Conservation (phyloP, 2,888 invertebrate genomes). For the Cryptocheilus praepositus region DNA sequence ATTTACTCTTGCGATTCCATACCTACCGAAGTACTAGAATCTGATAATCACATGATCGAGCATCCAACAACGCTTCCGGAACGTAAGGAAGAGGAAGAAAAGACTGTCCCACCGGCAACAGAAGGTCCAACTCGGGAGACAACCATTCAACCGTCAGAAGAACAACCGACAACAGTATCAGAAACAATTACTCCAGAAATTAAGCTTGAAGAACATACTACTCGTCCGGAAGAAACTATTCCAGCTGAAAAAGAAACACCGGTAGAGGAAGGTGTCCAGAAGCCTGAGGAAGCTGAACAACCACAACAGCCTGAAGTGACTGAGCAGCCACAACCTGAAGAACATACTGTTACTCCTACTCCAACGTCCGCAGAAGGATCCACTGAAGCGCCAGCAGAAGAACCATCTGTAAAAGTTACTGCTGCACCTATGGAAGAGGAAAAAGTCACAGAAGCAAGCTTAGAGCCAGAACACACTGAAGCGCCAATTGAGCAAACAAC, state of each 20-base stretch:
- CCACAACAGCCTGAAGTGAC: no score
- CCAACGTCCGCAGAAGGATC: background rate
- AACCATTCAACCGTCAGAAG: conserved; percentile 37
- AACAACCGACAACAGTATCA: conserved; percentile 27
- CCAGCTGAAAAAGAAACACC: conserved; percentile 15
- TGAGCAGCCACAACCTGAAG: conserved; percentile 2
- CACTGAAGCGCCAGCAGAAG: conserved; percentile 26
- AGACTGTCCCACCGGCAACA: conserved; percentile 22
- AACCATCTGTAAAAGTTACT: conserved; percentile 22
- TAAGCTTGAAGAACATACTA: conserved; percentile 28
- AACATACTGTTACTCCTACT: background rate
- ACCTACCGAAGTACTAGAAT: conserved; percentile 74
- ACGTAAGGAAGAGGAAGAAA: conserved; percentile 34
- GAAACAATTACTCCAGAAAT: conserved; percentile 37
- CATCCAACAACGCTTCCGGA: conserved; percentile 58
- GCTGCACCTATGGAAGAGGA: conserved; percentile 16
- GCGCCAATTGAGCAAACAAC: conserved; percentile 27
- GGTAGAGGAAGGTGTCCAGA: background rate
- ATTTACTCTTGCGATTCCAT: conserved; percentile 82
- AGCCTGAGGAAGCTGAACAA: background rate
- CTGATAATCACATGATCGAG: conserved; percentile 76
- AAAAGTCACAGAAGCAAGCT: conserved; percentile 2
- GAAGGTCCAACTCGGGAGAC: conserved; percentile 16
- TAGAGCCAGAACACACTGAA: conserved; percentile 13
- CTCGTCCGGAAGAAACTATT: conserved; percentile 11